Evolutionary conservation across 2,888 invertebrate species (phyloP), one percentile per base, ranked within the genome.

Genomic region (Encarsia formosa): DNA sequence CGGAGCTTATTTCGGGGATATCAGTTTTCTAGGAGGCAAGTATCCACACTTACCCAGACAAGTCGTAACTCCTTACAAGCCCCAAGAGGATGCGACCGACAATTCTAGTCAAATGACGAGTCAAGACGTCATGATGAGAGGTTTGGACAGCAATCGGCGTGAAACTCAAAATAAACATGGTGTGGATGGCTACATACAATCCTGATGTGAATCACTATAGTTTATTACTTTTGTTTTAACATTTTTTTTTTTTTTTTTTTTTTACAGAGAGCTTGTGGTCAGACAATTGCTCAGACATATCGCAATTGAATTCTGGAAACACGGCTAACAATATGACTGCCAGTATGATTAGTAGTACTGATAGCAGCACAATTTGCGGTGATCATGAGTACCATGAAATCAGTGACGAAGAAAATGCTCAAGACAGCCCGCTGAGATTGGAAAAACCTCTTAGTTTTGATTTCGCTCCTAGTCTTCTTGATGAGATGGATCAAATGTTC

Each of bases 1-100:
- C 73, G 98, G 98, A 1, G 93, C 94, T 23, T 91, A 91, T 69
- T 99, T 99, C 74, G 98, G 98, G 2, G 95, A 99, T 74, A 85
- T 99, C 37, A 82, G 85, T 44, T 84, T 86, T 63, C 77, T 87
- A 15, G 84, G 84, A 2, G 83, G 84, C 54, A 81, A 87, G 79
- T 85, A 85, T 71, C 83, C 83, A 57, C 84, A 88, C 75, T 82
- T 93, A 53, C 94, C 94, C 24, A 84, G 89, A 24, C 93, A 94
- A 76, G 83, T 93, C 19, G 91, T 92, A 29, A 86, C 89, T 8
- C 91, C 92, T 2, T 93, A 91, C 74, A 88, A 91, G 66, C 91
- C 91, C 0, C 89, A 90, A 16, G 90, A 91, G 66, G 92, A 92
- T 65, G 68, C 63, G 18, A 67, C 70, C 19, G 63, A 62, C 24